phyloP scores from a whole-genome alignment of 2,888 invertebrate species.

The Ormyrus thymus region DNA sequence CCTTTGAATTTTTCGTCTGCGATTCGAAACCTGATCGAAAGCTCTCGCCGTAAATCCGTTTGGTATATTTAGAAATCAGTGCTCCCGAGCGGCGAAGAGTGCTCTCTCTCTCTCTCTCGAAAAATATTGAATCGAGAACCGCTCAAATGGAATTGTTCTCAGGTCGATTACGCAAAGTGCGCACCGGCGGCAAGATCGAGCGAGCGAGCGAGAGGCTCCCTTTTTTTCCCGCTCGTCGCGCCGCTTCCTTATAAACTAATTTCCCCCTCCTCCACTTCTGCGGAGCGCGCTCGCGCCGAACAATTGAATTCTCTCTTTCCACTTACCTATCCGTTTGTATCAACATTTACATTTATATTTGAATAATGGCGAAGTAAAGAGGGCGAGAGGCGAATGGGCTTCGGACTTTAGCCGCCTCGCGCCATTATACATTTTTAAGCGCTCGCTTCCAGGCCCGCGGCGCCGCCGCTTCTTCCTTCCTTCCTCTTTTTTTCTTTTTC shows the following conservation, averaged over 20 bases:
- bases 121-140: too few species aligned
- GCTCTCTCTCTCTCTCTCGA: too few species aligned
- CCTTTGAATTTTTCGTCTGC: too few species aligned
- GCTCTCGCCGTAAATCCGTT: too few species aligned
- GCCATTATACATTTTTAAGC: constrained; percentile 68
- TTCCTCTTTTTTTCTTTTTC: not conserved
- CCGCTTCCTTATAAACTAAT: constrained; percentile 75
- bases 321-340: constrained; percentile 75
- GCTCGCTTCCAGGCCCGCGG: constrained; percentile 71
- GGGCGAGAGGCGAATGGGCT: constrained; percentile 50
- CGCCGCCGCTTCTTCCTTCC: constrained; percentile 53
- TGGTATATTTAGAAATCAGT: too few species aligned
- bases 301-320: constrained; percentile 75
- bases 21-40: too few species aligned
- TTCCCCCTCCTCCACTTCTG: constrained; percentile 65
- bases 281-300: constrained; percentile 65
- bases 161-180: constrained; percentile 53
- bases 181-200: constrained; percentile 55
- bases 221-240: constrained; percentile 49
- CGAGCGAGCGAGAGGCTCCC: not conserved
- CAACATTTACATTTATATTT: constrained; percentile 76
- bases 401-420: constrained; percentile 58
- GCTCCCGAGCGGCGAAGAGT: too few species aligned
- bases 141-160: not conserved
- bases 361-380: constrained; percentile 75